Evolutionary conservation across 1,140 invertebrate species (phyloP), one percentile per base, ranked within the genome.

Genomic region (Drosophila trapezifrons): DNA sequence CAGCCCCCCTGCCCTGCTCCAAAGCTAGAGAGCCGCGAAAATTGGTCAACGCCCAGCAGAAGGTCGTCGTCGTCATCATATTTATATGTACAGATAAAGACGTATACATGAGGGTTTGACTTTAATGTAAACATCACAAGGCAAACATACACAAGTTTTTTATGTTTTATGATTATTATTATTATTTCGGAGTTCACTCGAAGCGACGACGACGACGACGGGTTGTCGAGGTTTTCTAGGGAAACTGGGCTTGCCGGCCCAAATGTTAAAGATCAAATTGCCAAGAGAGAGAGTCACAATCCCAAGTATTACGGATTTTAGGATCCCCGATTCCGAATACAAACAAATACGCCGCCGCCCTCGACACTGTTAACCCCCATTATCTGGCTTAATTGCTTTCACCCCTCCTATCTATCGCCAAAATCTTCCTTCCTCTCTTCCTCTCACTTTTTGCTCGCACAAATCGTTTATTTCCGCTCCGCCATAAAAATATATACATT

Each of bases 41-140:
- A 67, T 62, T 62, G 59, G 59, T 60, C 60, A 64, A 64, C 60
- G 51, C 47, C 60, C 60, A 64, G 35, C 58, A 66, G 65, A 69
- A 69, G 65, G 65, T 69, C 65, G 58, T 45, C 35, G 46, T 49
- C 40, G n/a, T 51, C 59, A 15, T 64, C 60, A 64, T 58, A 58
- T 63, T 63, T 63, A 58, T 46, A 45, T 35, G 49, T 59, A 43
- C 55, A 64, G 55, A 60, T 60, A 60, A 62, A 64, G 62, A 43
- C 12, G 5, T 58, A 15, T 32, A 29, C 17, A 52, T 51, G 20
- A 52, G 45, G 18, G 20, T 27, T 59, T 83, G 80, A 82, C 80
- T 83, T 83, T 76, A 47, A 47, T 79, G 75, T 83, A 83, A 83
- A 83, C 80, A 79, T 64, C 75, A 75, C 51, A 60, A 55, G 57